Evolutionary conservation across 2,113 vertebrate genomes (phyloP), one percentile per base, ranked within the genome.

Genomic region (Pseudorectes ferrugineus): DNA sequence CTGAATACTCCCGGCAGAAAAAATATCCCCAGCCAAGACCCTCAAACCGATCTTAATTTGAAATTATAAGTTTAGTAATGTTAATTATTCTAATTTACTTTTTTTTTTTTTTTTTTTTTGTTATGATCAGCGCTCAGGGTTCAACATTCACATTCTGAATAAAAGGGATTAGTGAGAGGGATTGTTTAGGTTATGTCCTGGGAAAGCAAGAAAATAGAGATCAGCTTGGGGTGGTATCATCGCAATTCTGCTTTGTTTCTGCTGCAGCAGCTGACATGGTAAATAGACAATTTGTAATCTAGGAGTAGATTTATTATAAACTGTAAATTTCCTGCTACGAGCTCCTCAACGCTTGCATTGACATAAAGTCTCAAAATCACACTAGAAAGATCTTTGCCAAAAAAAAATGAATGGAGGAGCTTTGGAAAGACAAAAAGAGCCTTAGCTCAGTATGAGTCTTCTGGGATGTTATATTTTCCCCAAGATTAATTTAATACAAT

Each of bases 31-130:
- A 51, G 11, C 6, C 29, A 46, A 57, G 43, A 42, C 2, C 3
- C 5, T 5, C 9, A 43, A 71, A 29, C 2, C 0, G 1, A 77
- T 38, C 3, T 42, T 28, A 4, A 63, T 63, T 55, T 72, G 11
- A 59, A 75, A 49, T 45, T 16, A 6, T 20, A 12, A 35, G 1
- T 83, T 77, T 61, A 31, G 3, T 8, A 26, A 6, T 48, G 7
- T 10, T 22, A 7, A 4, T 36, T 43, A 31, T 86, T 72, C 9
- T 4, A 29, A 48, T 73, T 70, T 40, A 11, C 2, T n/a, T 18
- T 36, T 35, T 26, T 12, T n/a, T n/a, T n/a, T n/a, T n/a, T n/a
- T n/a, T n/a, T 92, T 15, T 22, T 46, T 6, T 16, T 83, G 42
- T 62, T 42, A 11, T 78, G 58, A 68, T 83, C 57, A 85, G 23